Evolutionary conservation across 2,113 vertebrate genomes (phyloP).

Genomic region (Chaetops frenatus): DNA sequence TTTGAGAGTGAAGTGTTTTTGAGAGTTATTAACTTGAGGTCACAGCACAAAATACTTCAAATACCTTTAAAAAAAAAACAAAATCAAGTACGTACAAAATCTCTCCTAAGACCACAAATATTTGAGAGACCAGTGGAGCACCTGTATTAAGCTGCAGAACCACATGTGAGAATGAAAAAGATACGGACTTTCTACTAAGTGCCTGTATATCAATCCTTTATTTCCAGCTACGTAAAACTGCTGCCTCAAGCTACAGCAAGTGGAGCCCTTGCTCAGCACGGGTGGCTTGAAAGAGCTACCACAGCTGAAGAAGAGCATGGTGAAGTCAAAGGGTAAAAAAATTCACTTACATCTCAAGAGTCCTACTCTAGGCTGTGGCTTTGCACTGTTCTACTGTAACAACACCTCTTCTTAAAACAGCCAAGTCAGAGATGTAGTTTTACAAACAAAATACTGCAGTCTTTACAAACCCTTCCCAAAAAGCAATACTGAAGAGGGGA

Average conservation of each 20-base stretch:
- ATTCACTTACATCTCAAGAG: neutral
- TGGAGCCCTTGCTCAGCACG: neutral
- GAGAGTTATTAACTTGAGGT: neutral
- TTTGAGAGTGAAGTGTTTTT: neutral
- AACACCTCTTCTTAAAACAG: neutral
- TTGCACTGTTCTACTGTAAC: neutral
- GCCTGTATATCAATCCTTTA: neutral
- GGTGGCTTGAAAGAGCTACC: neutral
- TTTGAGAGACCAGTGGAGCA: neutral
- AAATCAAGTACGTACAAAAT: neutral
- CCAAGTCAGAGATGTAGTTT: neutral
- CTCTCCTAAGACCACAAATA: neutral
- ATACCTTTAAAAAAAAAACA: neutral
- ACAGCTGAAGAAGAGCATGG: neutral
- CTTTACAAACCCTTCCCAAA: neutral
- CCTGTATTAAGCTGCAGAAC: neutral
- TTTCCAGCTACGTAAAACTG: neutral
- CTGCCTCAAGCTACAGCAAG: neutral
- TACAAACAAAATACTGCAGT: neutral
- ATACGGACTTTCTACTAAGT: neutral
- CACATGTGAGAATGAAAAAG: neutral
- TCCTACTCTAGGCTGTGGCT: neutral
- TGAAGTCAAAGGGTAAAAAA: neutral
- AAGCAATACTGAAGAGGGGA: neutral
- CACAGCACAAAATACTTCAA: neutral